Percentiles rank a stretch among this genome's conserved stretches.
Evolutionary conservation across 2,797 vertebrate genomes (phyloP).

Genomic region (Delichon dasypus): DNA sequence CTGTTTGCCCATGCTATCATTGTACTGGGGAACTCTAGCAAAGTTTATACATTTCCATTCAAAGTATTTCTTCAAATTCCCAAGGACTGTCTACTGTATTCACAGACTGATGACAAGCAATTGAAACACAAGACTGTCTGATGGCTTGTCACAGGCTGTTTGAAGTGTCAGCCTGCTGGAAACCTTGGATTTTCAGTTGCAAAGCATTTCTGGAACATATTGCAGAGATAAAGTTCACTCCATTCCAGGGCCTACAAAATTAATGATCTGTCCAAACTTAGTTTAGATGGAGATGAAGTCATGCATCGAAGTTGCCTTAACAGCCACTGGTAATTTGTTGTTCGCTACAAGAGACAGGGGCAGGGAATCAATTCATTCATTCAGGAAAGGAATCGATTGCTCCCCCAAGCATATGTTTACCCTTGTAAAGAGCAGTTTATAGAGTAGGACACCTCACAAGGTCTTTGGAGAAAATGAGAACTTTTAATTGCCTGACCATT

Average conservation of each 20-base stretch:
- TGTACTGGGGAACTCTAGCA: not conserved
- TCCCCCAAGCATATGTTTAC: not conserved
- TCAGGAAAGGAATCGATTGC: slow-evolving; percentile 31
- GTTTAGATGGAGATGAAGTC: not conserved
- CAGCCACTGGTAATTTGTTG: not conserved
- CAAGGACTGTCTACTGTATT: not conserved
- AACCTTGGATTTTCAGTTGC: not conserved
- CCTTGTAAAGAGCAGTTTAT: slow-evolving; percentile 18
- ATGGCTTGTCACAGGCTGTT: not conserved
- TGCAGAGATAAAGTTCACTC: not conserved
- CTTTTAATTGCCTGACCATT: slow-evolving; percentile 25
- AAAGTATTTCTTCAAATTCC: not conserved
- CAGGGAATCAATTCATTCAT: slow-evolving; percentile 15
- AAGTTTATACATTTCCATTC: not conserved
- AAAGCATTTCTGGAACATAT: not conserved
- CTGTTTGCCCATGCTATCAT: not conserved
- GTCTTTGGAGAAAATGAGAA: not conserved
- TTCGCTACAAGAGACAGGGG: not conserved
- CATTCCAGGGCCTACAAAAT: not conserved
- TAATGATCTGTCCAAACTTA: not conserved
- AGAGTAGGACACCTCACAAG: not conserved
- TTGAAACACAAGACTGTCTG: not conserved
- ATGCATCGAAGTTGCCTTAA: not conserved
- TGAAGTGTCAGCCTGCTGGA: not conserved
- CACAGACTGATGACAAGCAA: not conserved